Evolutionary conservation across 2,888 invertebrate species (phyloP), one percentile per base, ranked within the genome.

Genomic region (Allygus modestus): DNA sequence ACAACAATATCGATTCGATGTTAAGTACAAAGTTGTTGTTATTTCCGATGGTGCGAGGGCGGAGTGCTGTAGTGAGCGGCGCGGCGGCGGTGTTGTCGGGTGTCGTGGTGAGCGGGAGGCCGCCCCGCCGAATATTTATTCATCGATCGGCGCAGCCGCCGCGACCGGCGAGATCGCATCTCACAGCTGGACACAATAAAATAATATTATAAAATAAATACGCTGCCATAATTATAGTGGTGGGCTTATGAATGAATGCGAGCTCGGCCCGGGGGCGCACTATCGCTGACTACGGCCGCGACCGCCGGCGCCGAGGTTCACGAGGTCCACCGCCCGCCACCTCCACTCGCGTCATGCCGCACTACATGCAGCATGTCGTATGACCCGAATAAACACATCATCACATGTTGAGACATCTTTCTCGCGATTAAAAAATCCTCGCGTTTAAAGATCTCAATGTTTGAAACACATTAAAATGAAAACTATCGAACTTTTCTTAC

Each of bases 161-260:
- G 26, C 28, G 79, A 26, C 58, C 31, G 46, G 43, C 46, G 58
- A 58, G 79, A 79, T 79, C 79, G 58, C 58, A 79, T 79, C 79
- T 79, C 79, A 79, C 79, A 77, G 75, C 58, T 58, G 79, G 71
- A 26, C 71, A 82, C 71, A 82, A 82, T 82, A 82, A 82, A 82
- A 82, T 82, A 82, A 82, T 82, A 71, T 82, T 82, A 82, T 82
- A 82, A 82, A 82, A 82, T 82, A 82, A 82, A 82, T 82, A 82
- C 82, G 69, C 33, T 23, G 71, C 37, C 69, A 82, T 82, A 82
- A 82, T 82, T 82, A 82, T 82, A 82, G 82, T 79, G 79, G 58
- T 31, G 79, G 54, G 79, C 43, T 37, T 79, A 79, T 79, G 79
- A 79, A 79, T 79, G 79, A 79, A 79, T 43, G 73, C 65, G 65